Evolutionary conservation across 2,797 vertebrate species (phyloP).

Genomic region (Clamator glandarius): DNA sequence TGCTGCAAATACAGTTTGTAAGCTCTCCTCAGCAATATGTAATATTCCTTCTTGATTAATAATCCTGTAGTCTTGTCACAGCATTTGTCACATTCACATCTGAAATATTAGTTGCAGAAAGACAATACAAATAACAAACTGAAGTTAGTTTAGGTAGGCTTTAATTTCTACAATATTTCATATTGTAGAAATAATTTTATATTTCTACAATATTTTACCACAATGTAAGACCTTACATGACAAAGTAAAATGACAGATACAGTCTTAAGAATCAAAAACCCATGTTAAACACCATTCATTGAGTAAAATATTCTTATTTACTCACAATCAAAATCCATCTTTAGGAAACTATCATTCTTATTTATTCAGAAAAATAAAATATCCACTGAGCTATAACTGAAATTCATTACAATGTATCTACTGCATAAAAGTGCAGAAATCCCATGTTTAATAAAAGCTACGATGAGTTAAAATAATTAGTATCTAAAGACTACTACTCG

Average conservation of each 20-base stretch:
- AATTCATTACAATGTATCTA: neutral
- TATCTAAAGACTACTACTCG: neutral
- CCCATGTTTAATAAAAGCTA: neutral
- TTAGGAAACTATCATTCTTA: neutral
- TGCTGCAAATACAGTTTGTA: neutral
- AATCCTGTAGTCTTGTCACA: neutral
- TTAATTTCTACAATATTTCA: neutral
- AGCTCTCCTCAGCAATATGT: neutral
- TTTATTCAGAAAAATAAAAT: slow-evolving; percentile 35
- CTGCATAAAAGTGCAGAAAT: neutral
- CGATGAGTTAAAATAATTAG: neutral
- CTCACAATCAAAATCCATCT: neutral
- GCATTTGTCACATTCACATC: neutral
- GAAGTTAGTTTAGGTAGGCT: neutral
- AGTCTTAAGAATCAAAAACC: neutral
- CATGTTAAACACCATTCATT: neutral
- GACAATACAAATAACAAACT: neutral
- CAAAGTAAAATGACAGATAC: neutral
- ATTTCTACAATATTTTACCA: neutral
- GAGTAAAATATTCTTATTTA: neutral
- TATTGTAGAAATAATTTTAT: neutral
- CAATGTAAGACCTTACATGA: neutral
- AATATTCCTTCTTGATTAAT: neutral
- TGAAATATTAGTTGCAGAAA: neutral
- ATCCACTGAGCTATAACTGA: neutral